Conservation (phyloP, 2,888 invertebrate genomes). For the Agrenia bidenticulata region DNA sequence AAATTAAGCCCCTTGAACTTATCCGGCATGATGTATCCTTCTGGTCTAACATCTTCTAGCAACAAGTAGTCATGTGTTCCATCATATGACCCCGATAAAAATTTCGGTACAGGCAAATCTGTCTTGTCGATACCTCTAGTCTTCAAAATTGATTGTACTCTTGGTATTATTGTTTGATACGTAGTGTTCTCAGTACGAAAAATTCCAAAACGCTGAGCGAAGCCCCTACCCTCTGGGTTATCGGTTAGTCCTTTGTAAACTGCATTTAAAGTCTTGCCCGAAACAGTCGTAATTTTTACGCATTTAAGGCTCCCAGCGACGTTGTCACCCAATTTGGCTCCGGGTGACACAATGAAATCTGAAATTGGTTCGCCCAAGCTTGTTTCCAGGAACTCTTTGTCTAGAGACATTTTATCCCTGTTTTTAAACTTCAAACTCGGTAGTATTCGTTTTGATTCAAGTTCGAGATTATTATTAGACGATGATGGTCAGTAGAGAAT, state of each 20-base stretch:
- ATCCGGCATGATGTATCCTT: constrained; percentile 44
- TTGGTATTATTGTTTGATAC: neutral
- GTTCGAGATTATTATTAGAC: too few species aligned
- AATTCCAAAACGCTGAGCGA: neutral
- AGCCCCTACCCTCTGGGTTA: constrained; percentile 19
- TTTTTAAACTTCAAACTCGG: too few species aligned
- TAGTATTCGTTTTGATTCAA: too few species aligned
- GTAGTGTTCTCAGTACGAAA: neutral
- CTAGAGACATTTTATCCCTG: too few species aligned
- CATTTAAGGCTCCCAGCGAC: constrained; percentile 25
- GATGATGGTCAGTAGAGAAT: too few species aligned
- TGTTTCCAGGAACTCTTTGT: constrained; percentile 24
- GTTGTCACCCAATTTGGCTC: constrained; percentile 35
- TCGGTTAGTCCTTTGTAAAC: constrained; percentile 22
- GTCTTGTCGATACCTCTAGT: neutral
- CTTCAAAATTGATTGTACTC: neutral
- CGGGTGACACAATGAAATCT: constrained; percentile 13
- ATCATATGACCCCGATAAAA: constrained; percentile 18
- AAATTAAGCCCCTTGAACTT: constrained; percentile 32
- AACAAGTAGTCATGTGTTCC: constrained; percentile 23
- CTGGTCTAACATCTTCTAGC: constrained; percentile 41
- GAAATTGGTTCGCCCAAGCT: constrained; percentile 21
- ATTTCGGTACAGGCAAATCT: constrained; percentile 25
- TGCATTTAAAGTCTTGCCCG: constrained; percentile 12
- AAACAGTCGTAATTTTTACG: constrained; percentile 19